Evolutionary conservation across 2,797 vertebrate species (phyloP).

Genomic region (Acanthurus tractus): DNA sequence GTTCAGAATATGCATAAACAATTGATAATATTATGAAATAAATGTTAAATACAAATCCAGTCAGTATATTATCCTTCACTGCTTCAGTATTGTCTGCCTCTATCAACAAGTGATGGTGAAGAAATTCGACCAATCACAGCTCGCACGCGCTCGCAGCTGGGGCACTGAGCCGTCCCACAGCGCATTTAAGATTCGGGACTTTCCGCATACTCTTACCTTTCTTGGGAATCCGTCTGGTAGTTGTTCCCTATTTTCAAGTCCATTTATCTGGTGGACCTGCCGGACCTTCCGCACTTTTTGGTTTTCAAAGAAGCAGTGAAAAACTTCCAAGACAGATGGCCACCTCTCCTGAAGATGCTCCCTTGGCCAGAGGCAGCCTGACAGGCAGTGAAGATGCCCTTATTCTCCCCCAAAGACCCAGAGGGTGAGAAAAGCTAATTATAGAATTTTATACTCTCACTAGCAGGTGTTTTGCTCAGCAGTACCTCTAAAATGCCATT

Average conservation of each 20-base stretch:
- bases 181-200: constrained; percentile 26
- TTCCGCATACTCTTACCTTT: constrained; percentile 39
- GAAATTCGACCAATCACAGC: constrained; percentile 67
- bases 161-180: constrained; percentile 18
- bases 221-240: constrained; percentile 6
- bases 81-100: constrained; percentile 58
- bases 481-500: background rate
- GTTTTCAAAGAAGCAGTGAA: constrained; percentile 6
- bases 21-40: background rate
- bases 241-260: constrained; percentile 40
- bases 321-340: constrained; percentile 55
- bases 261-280: background rate
- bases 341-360: constrained; percentile 18
- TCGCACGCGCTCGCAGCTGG: background rate
- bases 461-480: background rate
- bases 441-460: background rate
- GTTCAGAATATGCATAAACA: background rate
- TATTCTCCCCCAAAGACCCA: background rate
- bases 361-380: constrained; percentile 43
- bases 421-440: constrained; percentile 61
- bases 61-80: background rate
- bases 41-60: background rate
- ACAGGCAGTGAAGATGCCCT: constrained; percentile 58
- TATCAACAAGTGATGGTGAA: constrained; percentile 76
- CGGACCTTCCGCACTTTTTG: background rate